Base-by-base conservation (phyloP, 2,113 vertebrate genomes). In the Peucedramus taeniatus region DNA sequence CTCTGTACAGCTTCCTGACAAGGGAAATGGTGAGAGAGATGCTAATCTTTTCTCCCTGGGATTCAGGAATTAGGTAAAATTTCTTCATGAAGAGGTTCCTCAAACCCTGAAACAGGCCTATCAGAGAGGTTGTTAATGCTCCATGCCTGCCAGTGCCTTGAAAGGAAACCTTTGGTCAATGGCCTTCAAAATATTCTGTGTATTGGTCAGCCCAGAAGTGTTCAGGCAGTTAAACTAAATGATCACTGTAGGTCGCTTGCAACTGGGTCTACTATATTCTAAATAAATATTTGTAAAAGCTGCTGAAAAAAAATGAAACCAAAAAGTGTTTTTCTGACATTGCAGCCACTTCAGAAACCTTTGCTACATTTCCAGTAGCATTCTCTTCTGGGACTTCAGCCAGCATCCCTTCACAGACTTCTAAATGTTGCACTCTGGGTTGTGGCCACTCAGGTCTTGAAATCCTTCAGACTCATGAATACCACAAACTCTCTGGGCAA, bases 1-100 rank as follows among this genome's bases (percentile, higher is more conserved):
- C 3, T 65, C 40, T 50, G 17, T 42, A 13, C 13, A 64, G 18
- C 11, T 59, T 80, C 27, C 18, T 50, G 17, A 60, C 2, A 71
- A 12, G 2, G 3, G 15, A 70, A 28, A 4, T 33, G 13, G 5
- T 45, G 12, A 37, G 2, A 6, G 5, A 57, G 6, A 4, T 47
- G 12, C 8, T 71, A 33, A 44, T 17, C 6, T 51, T 42, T 63
- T 14, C 8, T 71, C 11, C 3, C 7, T 45, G 28, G 9, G 6
- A 21, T 44, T n/a, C 5, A 6, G 21, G 21, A 9, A 51, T 24
- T 31, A 59, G 4, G 26, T 61, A 56, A 5, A 39, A 42, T 56
- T 74, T 83, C 18, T 59, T 78, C 28, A 31, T 27, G 2, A 3
- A 61, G 28, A 30, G 4, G 4, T 11, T 49, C 5, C 15, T 31